A percentile compares a stretch with the other conserved stretches of the same genome.
Evolutionary conservation across 1,140 invertebrate species (phyloP).

Genomic region (Zaprionus kolodkinae): DNA sequence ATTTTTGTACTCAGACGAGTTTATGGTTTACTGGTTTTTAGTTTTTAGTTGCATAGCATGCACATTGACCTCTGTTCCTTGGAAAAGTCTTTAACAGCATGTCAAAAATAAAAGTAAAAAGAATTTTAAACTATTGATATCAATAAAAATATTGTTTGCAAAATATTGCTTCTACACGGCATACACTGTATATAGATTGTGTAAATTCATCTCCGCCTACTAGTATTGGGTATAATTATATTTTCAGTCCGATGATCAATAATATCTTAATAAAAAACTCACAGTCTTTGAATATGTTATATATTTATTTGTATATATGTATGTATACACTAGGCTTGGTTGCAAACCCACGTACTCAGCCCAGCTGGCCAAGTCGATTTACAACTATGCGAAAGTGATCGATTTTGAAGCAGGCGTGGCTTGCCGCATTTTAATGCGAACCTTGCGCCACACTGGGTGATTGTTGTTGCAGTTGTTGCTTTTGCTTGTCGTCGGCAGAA

Average conservation of each 20-base stretch:
- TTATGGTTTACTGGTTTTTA: slow-evolving; percentile 45
- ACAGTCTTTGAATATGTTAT: not conserved
- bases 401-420: slow-evolving; percentile 79
- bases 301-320: slow-evolving; percentile 17
- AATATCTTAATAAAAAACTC: not conserved
- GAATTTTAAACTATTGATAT: not conserved
- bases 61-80: slow-evolving; percentile 41
- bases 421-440: slow-evolving; percentile 54
- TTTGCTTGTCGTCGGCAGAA: slow-evolving; percentile 40
- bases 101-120: not conserved
- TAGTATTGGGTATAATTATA: not conserved
- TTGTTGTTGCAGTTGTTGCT: slow-evolving; percentile 13
- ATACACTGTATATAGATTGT: slow-evolving; percentile 6
- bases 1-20: slow-evolving; percentile 25
- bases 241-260: not conserved
- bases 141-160: not conserved
- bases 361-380: slow-evolving; percentile 41
- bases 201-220: not conserved
- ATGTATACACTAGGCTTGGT: slow-evolving; percentile 16
- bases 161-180: not conserved
- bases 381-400: slow-evolving; percentile 78
- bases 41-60: slow-evolving; percentile 24
- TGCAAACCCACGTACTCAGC: slow-evolving; percentile 18
- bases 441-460: slow-evolving; percentile 59
- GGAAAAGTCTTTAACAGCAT: not conserved